Evolutionary conservation across 2,888 invertebrate genomes (phyloP), one percentile per base, ranked within the genome.

Genomic region (Xestia c-nigrum): DNA sequence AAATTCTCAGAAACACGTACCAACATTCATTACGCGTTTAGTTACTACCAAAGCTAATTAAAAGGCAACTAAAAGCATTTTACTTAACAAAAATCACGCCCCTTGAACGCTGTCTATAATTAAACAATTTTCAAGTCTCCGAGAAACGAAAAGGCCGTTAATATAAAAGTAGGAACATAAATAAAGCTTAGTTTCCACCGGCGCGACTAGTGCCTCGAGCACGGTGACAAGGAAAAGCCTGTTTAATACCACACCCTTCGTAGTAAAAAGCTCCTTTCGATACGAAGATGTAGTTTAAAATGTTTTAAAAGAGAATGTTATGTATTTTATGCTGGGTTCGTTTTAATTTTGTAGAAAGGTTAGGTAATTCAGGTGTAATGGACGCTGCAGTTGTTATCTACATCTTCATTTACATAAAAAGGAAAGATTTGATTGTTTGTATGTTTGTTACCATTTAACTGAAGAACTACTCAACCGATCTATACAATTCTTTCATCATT

Each of bases 201-300:
- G 76, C 76, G 75, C 76, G 83, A 70, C 67, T 81, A 88, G 80
- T 82, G 88, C 71, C 76, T 81, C 75, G 80, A 66, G 64, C 64
- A 85, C 81, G 88, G 85, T 79, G 88, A 88, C 88, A 88, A 78
- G 78, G 78, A 74, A 87, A 86, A 88, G 86, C 87, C 76, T 71
- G 74, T 80, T 84, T 88, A 88, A 87, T 87, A 75, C 87, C 78
- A 72, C 82, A 77, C 76, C 75, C 75, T 83, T 83, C 86, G 78
- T 73, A 81, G 78, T 81, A 86, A 81, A 87, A 87, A 88, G 85
- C 87, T 78, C 69, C 78, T 83, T 86, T 84, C 84, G 80, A 88
- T 88, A 86, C 85, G 24, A 69, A 82, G 75, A 78, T 77, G 75
- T 78, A 86, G 78, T 84, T 86, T 57, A 77, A 83, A 88, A 80